Conservation (phyloP, 2,888 invertebrate species). For the Hypomecis punctinalis region DNA sequence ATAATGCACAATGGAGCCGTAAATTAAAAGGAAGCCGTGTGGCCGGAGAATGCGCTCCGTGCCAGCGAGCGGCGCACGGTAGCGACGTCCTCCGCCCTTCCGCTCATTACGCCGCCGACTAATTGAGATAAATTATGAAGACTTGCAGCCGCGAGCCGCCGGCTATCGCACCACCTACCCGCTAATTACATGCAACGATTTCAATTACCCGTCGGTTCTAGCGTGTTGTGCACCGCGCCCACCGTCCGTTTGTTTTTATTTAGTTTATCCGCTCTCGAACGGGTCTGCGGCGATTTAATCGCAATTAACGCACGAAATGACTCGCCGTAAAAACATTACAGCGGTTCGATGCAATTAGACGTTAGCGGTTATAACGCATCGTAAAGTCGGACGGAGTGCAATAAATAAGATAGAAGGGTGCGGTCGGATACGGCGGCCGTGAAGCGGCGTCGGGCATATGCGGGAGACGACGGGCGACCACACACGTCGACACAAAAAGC, state of each 20-base stretch:
- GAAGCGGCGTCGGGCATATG: slow-evolving; percentile 42
- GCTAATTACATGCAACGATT: slow-evolving; percentile 79
- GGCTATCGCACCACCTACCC: slow-evolving; percentile 72
- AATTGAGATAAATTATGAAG: slow-evolving; percentile 84
- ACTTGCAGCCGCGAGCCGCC: slow-evolving; percentile 74
- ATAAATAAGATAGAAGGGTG: slow-evolving; percentile 55
- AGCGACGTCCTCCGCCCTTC: slow-evolving; percentile 65
- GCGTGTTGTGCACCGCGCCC: slow-evolving; percentile 52
- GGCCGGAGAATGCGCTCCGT: slow-evolving; percentile 43
- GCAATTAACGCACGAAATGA: slow-evolving; percentile 61
- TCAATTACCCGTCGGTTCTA: slow-evolving; percentile 68
- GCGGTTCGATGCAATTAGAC: slow-evolving; percentile 61
- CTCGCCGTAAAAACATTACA: slow-evolving; percentile 54
- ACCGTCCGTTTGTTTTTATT: slow-evolving; percentile 56
- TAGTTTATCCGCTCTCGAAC: slow-evolving; percentile 54
- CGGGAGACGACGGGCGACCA: slow-evolving; percentile 50
- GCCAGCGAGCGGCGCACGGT: slow-evolving; percentile 46
- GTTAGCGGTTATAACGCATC: slow-evolving; percentile 60
- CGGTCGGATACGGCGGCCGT: slow-evolving; percentile 39
- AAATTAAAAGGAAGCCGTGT: slow-evolving; percentile 45
- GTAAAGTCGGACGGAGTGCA: slow-evolving; percentile 59
- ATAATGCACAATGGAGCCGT: slow-evolving; percentile 48
- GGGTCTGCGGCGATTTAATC: slow-evolving; percentile 57
- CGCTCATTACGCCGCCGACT: slow-evolving; percentile 77
- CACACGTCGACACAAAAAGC: slow-evolving; percentile 56